Conservation (phyloP, 1,140 invertebrate species). For the Philotrypesis tridentata region DNA sequence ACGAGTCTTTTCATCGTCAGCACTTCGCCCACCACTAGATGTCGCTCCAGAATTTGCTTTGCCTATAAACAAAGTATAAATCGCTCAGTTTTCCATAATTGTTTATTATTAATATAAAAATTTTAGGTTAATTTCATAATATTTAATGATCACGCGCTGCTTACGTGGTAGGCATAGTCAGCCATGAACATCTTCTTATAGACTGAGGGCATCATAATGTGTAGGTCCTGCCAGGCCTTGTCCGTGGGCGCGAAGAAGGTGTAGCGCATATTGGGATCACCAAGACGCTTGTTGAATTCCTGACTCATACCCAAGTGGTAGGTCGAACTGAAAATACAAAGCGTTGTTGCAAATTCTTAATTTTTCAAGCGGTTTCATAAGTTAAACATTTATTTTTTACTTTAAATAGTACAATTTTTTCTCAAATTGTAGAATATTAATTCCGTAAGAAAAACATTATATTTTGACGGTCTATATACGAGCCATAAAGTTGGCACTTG, state of each 20-base stretch:
- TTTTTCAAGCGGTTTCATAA: too few species aligned
- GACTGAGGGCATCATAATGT: constrained; percentile 81
- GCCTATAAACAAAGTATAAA: too few species aligned
- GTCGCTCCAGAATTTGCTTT: constrained; percentile 86
- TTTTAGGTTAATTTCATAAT: not conserved
- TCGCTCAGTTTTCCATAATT: too few species aligned
- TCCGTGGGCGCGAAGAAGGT: constrained; percentile 94
- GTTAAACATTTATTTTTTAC: too few species aligned
- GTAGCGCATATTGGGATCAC: constrained; percentile 84
- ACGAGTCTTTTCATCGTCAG: constrained; percentile 87
- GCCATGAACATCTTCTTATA: constrained; percentile 89
- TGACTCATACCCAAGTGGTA: constrained; percentile 82
- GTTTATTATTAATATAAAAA: too few species aligned
- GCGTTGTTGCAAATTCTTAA: too few species aligned
- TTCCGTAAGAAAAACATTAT: too few species aligned
- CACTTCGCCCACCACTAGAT: constrained; percentile 83
- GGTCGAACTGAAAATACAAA: constrained; percentile 78
- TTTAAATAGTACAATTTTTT: too few species aligned
- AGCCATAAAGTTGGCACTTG: too few species aligned
- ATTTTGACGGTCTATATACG: too few species aligned
- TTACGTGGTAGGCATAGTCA: constrained; percentile 87
- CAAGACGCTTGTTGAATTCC: constrained; percentile 85
- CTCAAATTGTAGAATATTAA: too few species aligned
- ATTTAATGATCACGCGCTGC: constrained; percentile 58
- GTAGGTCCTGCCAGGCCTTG: constrained; percentile 86